phyloP scores from a whole-genome alignment of 23 tunicate genomes.

The Styela plicata region DNA sequence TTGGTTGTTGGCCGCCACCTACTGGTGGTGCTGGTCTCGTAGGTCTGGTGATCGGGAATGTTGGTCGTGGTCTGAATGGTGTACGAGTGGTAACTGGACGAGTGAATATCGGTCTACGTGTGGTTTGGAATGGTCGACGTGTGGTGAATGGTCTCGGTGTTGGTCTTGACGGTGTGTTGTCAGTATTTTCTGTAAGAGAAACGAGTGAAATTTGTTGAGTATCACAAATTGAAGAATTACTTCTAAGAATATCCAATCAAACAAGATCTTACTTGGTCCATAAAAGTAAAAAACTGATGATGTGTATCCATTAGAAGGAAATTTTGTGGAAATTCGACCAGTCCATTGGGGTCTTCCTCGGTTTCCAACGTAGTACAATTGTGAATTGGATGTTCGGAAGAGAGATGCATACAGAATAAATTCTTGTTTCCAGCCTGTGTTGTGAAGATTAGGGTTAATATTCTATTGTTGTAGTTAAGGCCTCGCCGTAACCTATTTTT shows the following conservation, averaged over 20 bases:
- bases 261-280: conserved; percentile 50
- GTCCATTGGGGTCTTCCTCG: conserved; percentile 48
- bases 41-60: not conserved
- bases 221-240: no score
- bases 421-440: conserved; percentile 45
- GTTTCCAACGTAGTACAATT: conserved; percentile 37
- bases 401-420: conserved; percentile 39
- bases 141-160: conserved; percentile 14
- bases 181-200: conserved; percentile 2
- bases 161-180: not conserved
- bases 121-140: not conserved
- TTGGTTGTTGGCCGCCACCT: conserved; percentile 9
- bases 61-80: not conserved
- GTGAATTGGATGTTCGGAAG: not conserved
- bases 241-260: no score
- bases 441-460: not conserved
- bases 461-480: not conserved
- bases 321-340: conserved; percentile 28
- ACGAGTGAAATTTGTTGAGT: no score
- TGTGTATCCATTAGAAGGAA: conserved; percentile 50
- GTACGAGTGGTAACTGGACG: conserved; percentile 2
- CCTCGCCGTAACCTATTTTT: not conserved
- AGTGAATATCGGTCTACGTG: not conserved
- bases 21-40: conserved; percentile 1
- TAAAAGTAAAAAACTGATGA: conserved; percentile 34